Evolutionary conservation across 2,888 invertebrate genomes (phyloP), one percentile per base, ranked within the genome.

Genomic region (Myopa testacea): DNA sequence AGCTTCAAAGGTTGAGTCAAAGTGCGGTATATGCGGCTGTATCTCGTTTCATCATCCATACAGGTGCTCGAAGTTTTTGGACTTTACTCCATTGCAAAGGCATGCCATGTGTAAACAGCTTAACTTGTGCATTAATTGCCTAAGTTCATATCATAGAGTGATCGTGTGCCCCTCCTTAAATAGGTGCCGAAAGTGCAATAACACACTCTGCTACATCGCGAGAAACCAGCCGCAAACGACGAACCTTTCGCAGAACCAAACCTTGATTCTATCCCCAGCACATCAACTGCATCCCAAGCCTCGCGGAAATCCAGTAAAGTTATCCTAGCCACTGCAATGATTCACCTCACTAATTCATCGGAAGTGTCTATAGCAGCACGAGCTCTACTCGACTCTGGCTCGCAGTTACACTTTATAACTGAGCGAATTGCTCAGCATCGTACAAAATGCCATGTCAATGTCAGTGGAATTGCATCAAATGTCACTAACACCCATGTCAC

Each of bases 301-400:
- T 26, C 26, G 26, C 26, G 26, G 26, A 26, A 26, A 26, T 26
- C 26, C 26, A 26, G 26, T 26, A 26, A 26, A 26, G 26, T 26
- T 26, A 26, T 62, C 62, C 62, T 62, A n/a, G 62, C 62, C 8
- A 62, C 19, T 10, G 62, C 62, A 19, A 26, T 62, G 26, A 26
- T 37, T 38, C 19, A 26, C 40, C 38, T n/a, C 38, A 10, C 55
- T 6, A 45, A 19, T 16, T 26, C 45, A 12, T n/a, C 8, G 40
- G 40, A 5, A 40, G 45, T 45, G 10, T 1, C 45, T 45, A 78
- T 73, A 8, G 73, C 69, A 4, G 78, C 78, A n/a, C 78, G 78
- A 37, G 78, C 78, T 4, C 75, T 80, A 50, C 62, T 80, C 67
- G 80, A 79, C 40, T 75, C 75, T 12, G 75, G 70, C 4, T 78